Evolutionary conservation across 2,113 vertebrate species (phyloP), one percentile per base, ranked within the genome.

Genomic region (Tupaia tana): DNA sequence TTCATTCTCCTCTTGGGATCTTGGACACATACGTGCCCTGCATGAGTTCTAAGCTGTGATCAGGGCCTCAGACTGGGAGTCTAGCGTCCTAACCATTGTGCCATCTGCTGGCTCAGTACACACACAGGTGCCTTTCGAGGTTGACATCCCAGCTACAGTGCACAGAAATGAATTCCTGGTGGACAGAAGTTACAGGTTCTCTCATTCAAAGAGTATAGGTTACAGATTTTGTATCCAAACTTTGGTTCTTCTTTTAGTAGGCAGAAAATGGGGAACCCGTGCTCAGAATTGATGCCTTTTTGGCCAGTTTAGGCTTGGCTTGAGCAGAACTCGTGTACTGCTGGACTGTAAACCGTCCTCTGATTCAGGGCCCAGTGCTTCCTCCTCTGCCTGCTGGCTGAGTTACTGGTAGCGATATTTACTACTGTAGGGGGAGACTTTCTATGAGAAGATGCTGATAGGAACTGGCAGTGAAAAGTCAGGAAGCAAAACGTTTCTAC

Each of bases 401-500:
- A 75, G 19, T 82, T 59, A 61, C 54, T 52, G 79, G 19, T 20
- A 89, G 71, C 73, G 70, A 14, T 43, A 54, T 64, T 20, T 80
- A 22, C 84, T 71, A 69, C 43, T 5, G 43, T n/a, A 43, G 5
- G 3, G 43, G 43, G 43, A 5, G 64, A 67, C 27, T 85, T 92
- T 95, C 14, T 56, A 79, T 70, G 59, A 96, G 90, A 89, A 97
- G 97, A 97, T 43, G 43, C 43, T 43, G 43, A 5, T 95, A 97
- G 84, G 67, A 58, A 93, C 58, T 91, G 89, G 90, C 89, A 71
- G 70, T 16, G 96, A 67, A 97, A 98, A 96, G 97, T 95, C 94
- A 97, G 97, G 95, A 96, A 97, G 97, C 98, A 97, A 96, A 97
- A 97, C 92, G 94, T 92, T 97, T 86, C 95, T 97, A 9, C 61